Base-by-base conservation (phyloP, 2,888 invertebrate genomes). In the Drosophila multiciliata region DNA sequence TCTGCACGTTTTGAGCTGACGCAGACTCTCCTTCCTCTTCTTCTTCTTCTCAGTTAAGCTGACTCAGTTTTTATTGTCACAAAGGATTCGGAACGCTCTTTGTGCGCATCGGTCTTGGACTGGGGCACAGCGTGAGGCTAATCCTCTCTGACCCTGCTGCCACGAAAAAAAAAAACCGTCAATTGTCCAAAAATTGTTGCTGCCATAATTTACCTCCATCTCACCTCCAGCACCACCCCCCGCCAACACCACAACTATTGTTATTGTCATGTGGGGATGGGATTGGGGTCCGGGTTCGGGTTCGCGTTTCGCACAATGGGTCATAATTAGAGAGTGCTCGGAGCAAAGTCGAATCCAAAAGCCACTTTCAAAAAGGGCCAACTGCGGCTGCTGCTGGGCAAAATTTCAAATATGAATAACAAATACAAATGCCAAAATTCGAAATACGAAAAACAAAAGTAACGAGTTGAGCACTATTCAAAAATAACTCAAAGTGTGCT, bases 271-370 rank as follows among this genome's bases (percentile, higher is more conserved):
- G 5, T 6, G 29, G 29, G 12, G 45, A 15, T 45, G 45, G 2
- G 45, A 15, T 17, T 17, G 8, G 70, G 70, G 52, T 59, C 57
- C 53, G 63, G 63, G 50, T 20, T 54, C 20, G 65, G 72, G 50
- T 23, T 59, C 20, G 65, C 74, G 45, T 15, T 4, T 23, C 45
- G 45, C 45, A 71, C 69, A 66, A 71, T 68, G 74, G 72, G n/a
- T 54, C 59, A 75, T 85, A 86, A 87, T 87, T 87, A 83, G 82
- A 80, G 82, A 81, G 74, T 66, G 72, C 66, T 32, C 54, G 32
- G 35, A 53, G 53, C 50, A 45, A 33, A 54, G 50, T 40, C 58
- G 63, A 45, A 65, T 50, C 49, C 59, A 53, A 53, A 50, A 50
- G 69, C 49, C 71, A 79, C 83, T 83, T 83, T 85, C 85, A 65